These are phyloP conservation scores for Heterochromis multidens DNA, from an alignment of 2,113 vertebrate species.

Conservation along the genomic window DNA sequence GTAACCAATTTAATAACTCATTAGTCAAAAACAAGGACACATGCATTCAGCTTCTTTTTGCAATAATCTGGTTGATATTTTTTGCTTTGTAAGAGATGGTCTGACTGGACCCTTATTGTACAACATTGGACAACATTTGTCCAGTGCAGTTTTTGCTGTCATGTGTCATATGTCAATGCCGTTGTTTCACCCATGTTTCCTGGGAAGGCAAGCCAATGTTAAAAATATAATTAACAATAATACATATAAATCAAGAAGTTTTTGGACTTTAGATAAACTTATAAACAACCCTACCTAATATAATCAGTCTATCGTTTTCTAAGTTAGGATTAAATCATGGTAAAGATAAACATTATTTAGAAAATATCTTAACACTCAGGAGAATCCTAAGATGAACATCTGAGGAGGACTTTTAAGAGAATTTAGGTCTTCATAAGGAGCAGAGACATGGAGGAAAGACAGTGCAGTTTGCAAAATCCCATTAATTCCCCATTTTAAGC, in stretches of 20 bases:
- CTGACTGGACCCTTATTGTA: neutral
- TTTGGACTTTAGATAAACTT: neutral
- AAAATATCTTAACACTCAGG: neutral
- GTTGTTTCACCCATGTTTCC: neutral
- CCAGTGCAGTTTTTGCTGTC: neutral
- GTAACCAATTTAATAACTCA: no score
- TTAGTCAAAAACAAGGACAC: neutral
- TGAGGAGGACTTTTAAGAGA: neutral
- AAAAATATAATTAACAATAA: neutral
- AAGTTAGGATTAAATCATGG: neutral
- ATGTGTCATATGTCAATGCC: no score
- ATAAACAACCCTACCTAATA: no score
- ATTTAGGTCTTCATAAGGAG: neutral
- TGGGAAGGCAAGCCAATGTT: neutral
- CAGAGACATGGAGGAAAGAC: neutral
- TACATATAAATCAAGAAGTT: neutral
- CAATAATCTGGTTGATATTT: neutral
- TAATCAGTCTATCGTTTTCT: no score
- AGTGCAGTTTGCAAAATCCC: neutral
- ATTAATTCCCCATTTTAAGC: neutral
- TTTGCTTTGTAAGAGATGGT: no score
- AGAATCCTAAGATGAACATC: neutral
- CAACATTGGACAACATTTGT: neutral
- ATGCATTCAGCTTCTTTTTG: neutral
- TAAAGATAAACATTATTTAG: neutral